Base-by-base conservation (phyloP, 2,113 vertebrate genomes). In the Xerus inauris region DNA sequence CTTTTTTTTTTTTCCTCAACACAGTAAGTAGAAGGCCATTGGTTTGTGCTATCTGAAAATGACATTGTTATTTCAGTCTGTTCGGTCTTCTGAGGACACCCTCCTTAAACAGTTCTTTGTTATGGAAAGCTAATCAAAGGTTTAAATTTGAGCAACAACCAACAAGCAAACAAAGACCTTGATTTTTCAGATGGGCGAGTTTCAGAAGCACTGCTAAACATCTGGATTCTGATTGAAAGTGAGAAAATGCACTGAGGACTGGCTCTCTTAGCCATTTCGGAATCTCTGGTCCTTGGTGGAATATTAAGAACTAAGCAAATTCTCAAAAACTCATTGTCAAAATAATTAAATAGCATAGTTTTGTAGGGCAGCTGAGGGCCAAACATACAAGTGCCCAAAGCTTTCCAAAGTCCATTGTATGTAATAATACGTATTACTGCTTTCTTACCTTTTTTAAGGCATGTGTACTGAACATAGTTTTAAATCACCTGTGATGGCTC, bases 21-120 rank as follows among this genome's bases (percentile, higher is more conserved):
- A 65, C 17, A 9, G 20, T 38, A 72, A 86, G 62, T 51, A 59
- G 38, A 77, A 80, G 65, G 54, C 3, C 69, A 84, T 73, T 80
- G 92, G 79, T 89, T 89, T 80, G 42, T 81, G 26, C 12, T 51
- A 28, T 51, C 92, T 76, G 57, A 59, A 92, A 96, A 81, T 45
- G 71, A 40, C 67, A 45, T 76, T 89, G 65, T 86, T n/a, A 57
- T 65, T 83, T 77, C 47, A 49, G 19, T 87, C 85, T 86, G 40
- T 72, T 95, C 71, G 35, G 38, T 8, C 30, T 28, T 84, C 72
- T 75, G 45, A 95, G 67, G 83, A 71, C 49, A 75, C 54, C 51
- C 24, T 83, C 82, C 42, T 87, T 71, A 87, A 97, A 51, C 24
- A 14, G 14, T 83, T 91, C 77, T 94, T 94, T 96, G 89, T 77